A percentile compares a stretch with the other conserved stretches of the same genome.
phyloP scores from a whole-genome alignment of 2,888 invertebrate species.

The Carabus problematicus region DNA sequence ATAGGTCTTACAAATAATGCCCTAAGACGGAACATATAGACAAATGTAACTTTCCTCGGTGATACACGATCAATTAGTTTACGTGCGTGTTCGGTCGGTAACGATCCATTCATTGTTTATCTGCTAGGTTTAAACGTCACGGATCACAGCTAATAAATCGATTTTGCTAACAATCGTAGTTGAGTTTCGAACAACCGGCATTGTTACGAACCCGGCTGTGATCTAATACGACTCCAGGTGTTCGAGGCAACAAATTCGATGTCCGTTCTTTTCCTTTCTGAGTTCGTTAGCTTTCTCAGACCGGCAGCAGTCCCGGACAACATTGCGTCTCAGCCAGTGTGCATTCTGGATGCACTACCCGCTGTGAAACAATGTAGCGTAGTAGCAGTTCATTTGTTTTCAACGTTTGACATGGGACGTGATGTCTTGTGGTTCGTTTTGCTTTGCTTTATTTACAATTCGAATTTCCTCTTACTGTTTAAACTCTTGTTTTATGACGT shows the following conservation, averaged over 20 bases:
- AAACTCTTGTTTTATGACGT: too few relatives aligned
- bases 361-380: slow-evolving; percentile 40
- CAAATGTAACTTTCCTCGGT: too few relatives aligned
- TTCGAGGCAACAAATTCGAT: slow-evolving; percentile 22
- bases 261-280: not conserved
- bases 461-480: too few relatives aligned
- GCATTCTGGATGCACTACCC: slow-evolving; percentile 11
- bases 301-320: not conserved
- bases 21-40: too few relatives aligned
- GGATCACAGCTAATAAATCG: slow-evolving; percentile 16
- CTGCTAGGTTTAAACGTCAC: slow-evolving; percentile 1
- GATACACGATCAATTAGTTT: slow-evolving; percentile 9
- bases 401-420: slow-evolving; percentile 48
- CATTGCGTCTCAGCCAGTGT: not conserved
- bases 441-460: too few relatives aligned
- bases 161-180: slow-evolving; percentile 12
- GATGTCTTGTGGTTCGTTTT: too few relatives aligned
- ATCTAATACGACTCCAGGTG: slow-evolving; percentile 30
- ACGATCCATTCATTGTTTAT: slow-evolving; percentile 9
- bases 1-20: too few relatives aligned
- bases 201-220: slow-evolving; percentile 23
- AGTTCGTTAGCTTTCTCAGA: slow-evolving; percentile 12
- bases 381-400: slow-evolving; percentile 40
- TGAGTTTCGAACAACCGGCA: slow-evolving; percentile 14
- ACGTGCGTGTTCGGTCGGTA: slow-evolving; percentile 1